Evolutionary conservation across 2,113 vertebrate species (phyloP), one percentile per base, ranked within the genome.

Genomic region (Alces alces): DNA sequence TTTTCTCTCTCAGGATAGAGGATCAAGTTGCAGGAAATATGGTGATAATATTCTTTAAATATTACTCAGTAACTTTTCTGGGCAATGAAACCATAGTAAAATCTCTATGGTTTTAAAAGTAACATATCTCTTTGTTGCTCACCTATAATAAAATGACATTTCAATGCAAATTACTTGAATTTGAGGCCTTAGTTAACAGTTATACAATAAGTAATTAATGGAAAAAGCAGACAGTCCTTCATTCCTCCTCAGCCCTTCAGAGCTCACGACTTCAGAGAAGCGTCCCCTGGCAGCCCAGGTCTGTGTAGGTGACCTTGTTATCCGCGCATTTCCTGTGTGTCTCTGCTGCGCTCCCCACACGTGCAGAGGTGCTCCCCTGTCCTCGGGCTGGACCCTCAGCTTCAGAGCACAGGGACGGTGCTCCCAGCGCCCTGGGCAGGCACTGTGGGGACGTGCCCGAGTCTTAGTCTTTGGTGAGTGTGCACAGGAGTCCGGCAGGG

Each of bases 1-100:
- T 84, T 57, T 93, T 15, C 47, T 89, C 95, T 28, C 58, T 91
- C n/a, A n/a, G 36, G 86, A 30, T 4, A 80, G 17, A 78, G 70
- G 88, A 78, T 50, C 76, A 88, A 86, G 25, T 83, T 93, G 90
- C 33, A 96, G 96, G 87, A 95, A 95, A 95, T 45, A 39, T 0
- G 54, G 5, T 50, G 86, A 64, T 36, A 76, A 5, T 91, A 45
- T 85, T 61, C 83, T 86, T 89, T 11, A 84, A 12, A 79, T 93
- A 79, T 39, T 93, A 84, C 52, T 33, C 55, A 54, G 16, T 66
- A 36, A 39, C 33, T 94, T 76, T 86, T 87, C 54, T 96, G 66
- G 55, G 87, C 93, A 84, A 86, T 70, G 78, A 61, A 97, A 70
- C 36, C 54, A 43, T 79, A 30, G 23, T 87, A 55, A 91, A 82